Percentiles rank a stretch among this genome's conserved stretches.
Evolutionary conservation across 2,113 vertebrate species (phyloP).

Genomic region (Epinephelus fuscoguttatus): DNA sequence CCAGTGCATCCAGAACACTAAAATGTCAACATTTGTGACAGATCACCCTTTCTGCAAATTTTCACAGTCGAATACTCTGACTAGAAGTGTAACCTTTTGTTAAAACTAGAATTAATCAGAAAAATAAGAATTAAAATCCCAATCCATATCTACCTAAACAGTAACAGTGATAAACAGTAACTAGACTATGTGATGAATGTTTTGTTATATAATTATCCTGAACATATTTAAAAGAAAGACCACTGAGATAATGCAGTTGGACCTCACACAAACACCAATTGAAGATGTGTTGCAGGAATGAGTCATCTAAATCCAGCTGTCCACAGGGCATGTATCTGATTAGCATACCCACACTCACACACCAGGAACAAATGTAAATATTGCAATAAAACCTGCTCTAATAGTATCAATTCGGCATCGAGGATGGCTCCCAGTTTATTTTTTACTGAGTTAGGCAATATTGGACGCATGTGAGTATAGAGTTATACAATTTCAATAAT

Average conservation of each 20-base stretch:
- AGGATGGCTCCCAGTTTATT: conserved; percentile 68
- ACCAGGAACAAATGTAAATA: conserved; percentile 86
- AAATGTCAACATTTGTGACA: not conserved
- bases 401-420: conserved; percentile 76
- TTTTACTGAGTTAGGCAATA: conserved; percentile 65
- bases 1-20: not conserved
- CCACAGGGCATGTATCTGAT: conserved; percentile 86
- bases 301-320: conserved; percentile 87
- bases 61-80: not conserved
- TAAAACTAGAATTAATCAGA: not conserved
- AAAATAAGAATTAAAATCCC: not conserved
- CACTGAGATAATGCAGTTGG: conserved; percentile 79
- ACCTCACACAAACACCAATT: conserved; percentile 81
- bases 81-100: not conserved
- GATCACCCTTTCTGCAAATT: not conserved
- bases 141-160: not conserved
- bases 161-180: conserved; percentile 20
- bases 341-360: conserved; percentile 84
- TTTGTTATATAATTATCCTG: conserved; percentile 64
- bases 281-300: conserved; percentile 86
- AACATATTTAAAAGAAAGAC: conserved; percentile 74
- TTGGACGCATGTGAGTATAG: conserved; percentile 54
- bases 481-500: conserved; percentile 60
- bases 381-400: conserved; percentile 83
- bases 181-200: conserved; percentile 22